Percentiles rank a stretch among this genome's conserved stretches.
phyloP scores from a whole-genome alignment of 2,888 invertebrate species.

The Tipula lateralis region DNA sequence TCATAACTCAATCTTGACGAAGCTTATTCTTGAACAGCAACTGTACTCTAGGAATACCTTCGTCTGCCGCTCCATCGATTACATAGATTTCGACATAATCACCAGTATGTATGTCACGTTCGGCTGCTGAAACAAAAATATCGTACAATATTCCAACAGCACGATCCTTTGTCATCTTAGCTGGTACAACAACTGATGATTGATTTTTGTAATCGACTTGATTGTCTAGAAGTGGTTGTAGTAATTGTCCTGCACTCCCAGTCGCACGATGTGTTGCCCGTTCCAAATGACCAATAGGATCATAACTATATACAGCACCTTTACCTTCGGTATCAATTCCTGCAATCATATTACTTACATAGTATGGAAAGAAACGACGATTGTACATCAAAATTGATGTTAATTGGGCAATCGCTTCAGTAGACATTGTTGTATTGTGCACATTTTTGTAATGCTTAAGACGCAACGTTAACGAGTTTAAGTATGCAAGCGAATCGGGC shows the following conservation, averaged over 20 bases:
- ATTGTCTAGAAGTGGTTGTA: slow-evolving; percentile 94
- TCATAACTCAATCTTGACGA: not conserved
- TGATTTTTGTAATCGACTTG: slow-evolving; percentile 89
- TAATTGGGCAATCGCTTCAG: slow-evolving; percentile 92
- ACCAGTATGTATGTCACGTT: slow-evolving; percentile 96
- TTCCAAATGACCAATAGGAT: slow-evolving; percentile 95
- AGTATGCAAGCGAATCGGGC: slow-evolving; percentile 92
- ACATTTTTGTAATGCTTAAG: slow-evolving; percentile 95
- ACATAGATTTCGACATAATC: slow-evolving; percentile 76
- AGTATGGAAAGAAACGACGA: slow-evolving; percentile 97
- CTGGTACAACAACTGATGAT: slow-evolving; percentile 54
- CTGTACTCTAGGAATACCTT: not conserved
- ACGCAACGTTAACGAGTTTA: slow-evolving; percentile 74
- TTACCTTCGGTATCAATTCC: slow-evolving; percentile 90
- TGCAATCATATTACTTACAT: slow-evolving; percentile 89
- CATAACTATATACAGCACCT: slow-evolving; percentile 93
- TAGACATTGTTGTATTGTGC: slow-evolving; percentile 87
- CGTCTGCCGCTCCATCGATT: not conserved
- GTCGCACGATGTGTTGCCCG: slow-evolving; percentile 78
- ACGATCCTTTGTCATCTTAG: slow-evolving; percentile 68
- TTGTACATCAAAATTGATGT: slow-evolving; percentile 92
- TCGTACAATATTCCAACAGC: slow-evolving; percentile 86
- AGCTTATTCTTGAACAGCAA: not conserved
- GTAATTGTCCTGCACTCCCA: slow-evolving; percentile 82
- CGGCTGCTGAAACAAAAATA: slow-evolving; percentile 95